Evolutionary conservation across 53 echinoderm and acorn worm genomes (phyloP), one percentile per base, ranked within the genome.

Genomic region (Zoroaster sp.): DNA sequence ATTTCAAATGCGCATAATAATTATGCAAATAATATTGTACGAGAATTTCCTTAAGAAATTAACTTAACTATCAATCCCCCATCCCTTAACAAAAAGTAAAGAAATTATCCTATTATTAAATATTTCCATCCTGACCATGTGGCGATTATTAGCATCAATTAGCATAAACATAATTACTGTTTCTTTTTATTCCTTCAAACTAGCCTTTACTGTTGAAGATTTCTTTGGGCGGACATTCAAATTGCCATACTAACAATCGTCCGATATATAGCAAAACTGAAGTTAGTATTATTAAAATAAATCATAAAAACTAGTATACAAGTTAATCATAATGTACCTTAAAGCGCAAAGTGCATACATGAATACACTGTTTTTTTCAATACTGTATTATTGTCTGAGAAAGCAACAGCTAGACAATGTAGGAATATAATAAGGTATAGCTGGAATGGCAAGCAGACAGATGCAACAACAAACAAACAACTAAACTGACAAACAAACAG

Each of bases 371-470:
- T 7, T 21, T 40, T 55, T 70, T 41, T 33, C 30, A 59, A 59
- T 59, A 25, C 63, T 28, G 28, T 59, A 23, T 23, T 55, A 23
- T 55, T 55, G 25, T 7, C 51, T 51, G 15, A 55, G 25, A 10
- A 55, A 55, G 23, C 55, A 55, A 25, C 55, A 55, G 10, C 55
- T 55, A 7, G 25, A 55, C 55, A 55, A 55, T 7, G 25, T 28
- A 59, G 59, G 55, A 55, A 55, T 55, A 8, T 23, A 59, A 59
- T 59, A 0, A 59, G 38, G 28, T 17, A 38, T 23, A 53, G 40
- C 65, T 80, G 80, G 80, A 80, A 80, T 80, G 80, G 40, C 41
- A 63, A 55, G 59, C 30, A 63, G 40, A 65, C 40, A 39, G 17
- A 59, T 12, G 59, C 32, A 76, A 43, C 12, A 11, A 80, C 18